Conservation (phyloP, 2,797 vertebrate genomes). For the Chaetodon trifasciatus region DNA sequence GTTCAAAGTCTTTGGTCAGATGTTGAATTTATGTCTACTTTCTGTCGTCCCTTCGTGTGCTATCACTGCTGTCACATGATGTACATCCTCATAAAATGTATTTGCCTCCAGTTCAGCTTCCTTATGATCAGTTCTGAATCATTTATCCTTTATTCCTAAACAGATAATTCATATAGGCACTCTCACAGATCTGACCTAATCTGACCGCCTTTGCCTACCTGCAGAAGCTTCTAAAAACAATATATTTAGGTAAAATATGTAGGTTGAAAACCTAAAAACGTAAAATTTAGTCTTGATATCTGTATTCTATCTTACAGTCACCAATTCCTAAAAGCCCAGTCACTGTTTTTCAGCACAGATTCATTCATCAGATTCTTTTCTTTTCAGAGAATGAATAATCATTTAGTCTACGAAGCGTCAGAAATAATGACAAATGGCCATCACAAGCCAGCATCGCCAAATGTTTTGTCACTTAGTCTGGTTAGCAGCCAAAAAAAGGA, state of each 20-base stretch:
- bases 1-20: background rate
- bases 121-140: background rate
- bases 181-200: background rate
- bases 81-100: background rate
- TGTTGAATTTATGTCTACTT: background rate
- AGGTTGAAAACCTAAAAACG: background rate
- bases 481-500: conserved; percentile 43
- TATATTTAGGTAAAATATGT: background rate
- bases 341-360: conserved; percentile 20
- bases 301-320: background rate
- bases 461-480: conserved; percentile 43
- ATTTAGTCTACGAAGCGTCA: conserved; percentile 30
- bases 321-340: background rate
- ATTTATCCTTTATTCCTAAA: conserved; percentile 2
- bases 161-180: background rate
- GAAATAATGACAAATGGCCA: conserved; percentile 41
- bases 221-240: background rate
- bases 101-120: background rate
- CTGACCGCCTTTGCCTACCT: background rate
- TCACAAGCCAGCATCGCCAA: conserved; percentile 29
- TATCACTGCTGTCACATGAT: background rate
- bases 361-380: conserved; percentile 17
- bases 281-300: background rate
- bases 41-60: background rate
- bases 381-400: conserved; percentile 36